phyloP scores from a whole-genome alignment of 2,888 invertebrate species.

The Rhyacophila evoluta region DNA sequence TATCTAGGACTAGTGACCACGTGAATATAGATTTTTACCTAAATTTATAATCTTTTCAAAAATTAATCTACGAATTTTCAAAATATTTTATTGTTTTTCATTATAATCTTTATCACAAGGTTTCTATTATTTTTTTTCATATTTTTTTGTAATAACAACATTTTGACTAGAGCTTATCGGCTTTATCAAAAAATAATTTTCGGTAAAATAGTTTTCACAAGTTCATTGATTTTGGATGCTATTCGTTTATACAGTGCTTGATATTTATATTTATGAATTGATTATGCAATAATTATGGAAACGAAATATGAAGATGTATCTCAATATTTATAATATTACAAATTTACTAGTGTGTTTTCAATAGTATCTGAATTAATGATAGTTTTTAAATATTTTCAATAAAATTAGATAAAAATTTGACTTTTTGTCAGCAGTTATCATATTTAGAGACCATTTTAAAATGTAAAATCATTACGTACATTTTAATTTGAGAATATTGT shows the following conservation, averaged over 20 bases:
- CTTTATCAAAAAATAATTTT: slow-evolving; percentile 10
- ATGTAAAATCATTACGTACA: no score
- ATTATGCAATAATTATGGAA: no score
- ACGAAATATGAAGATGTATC: no score
- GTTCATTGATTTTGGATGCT: neutral
- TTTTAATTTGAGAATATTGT: no score
- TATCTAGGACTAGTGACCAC: neutral
- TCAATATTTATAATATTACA: no score
- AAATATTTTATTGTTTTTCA: slow-evolving; percentile 9
- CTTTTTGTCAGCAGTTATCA: no score
- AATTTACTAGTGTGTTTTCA: no score
- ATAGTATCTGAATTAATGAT: no score
- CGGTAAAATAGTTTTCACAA: neutral
- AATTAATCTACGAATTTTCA: slow-evolving; percentile 5
- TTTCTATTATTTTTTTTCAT: neutral
- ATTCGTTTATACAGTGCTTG: neutral
- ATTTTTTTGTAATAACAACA: neutral
- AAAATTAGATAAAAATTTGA: no score
- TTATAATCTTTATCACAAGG: neutral
- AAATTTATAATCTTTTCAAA: slow-evolving; percentile 18
- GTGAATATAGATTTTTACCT: slow-evolving; percentile 1
- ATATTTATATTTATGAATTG: no score
- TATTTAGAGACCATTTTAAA: no score
- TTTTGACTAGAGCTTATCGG: neutral
- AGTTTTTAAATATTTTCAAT: no score